phyloP scores from a whole-genome alignment of 2,888 invertebrate genomes.

The Trichogramma dendrolimi region DNA sequence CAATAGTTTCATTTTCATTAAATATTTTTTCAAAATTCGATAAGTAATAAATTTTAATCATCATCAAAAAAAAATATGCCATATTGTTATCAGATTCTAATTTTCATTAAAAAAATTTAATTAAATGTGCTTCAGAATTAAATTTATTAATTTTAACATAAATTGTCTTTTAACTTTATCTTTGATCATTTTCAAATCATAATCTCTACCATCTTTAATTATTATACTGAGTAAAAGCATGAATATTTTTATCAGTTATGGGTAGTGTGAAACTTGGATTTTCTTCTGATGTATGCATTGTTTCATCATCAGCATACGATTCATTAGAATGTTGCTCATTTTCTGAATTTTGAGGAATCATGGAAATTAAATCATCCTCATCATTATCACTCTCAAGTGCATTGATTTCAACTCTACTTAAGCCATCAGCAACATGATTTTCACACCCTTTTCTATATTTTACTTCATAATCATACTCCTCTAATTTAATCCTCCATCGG shows the following conservation, averaged over 20 bases:
- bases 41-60: constrained; percentile 1
- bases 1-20: constrained; percentile 4
- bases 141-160: not conserved
- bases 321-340: not conserved
- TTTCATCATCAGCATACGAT: not conserved
- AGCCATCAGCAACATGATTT: constrained; percentile 9
- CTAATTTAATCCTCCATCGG: constrained; percentile 39
- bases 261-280: not conserved
- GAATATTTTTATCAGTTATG: not conserved
- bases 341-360: not conserved
- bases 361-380: not conserved
- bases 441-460: constrained; percentile 37
- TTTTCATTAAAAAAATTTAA: not conserved
- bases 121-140: too few species aligned
- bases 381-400: too few species aligned
- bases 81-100: not conserved
- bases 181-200: too few species aligned
- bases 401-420: too few species aligned
- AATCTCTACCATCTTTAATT: too few species aligned
- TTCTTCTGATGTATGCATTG: not conserved
- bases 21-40: not conserved
- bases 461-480: constrained; percentile 43
- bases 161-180: not conserved
- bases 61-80: not conserved
- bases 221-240: not conserved